A percentile compares a stretch with the other conserved stretches of the same genome.
Conservation (phyloP, 35 echinoderm and acorn worm species). For the Ophiothrix spiculata region DNA sequence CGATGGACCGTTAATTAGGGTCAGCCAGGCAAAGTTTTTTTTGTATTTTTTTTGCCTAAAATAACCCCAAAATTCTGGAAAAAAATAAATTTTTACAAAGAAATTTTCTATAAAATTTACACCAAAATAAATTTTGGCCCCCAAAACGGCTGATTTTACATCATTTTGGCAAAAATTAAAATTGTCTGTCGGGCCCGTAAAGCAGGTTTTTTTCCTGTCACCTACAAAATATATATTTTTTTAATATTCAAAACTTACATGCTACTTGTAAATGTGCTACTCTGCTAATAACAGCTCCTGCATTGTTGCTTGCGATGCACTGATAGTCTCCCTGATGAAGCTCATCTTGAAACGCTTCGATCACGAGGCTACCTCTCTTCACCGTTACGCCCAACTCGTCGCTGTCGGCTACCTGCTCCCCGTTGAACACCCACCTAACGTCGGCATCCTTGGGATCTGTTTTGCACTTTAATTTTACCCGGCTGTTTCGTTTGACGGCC, state of each 20-base stretch:
- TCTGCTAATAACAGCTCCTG: conserved; percentile 47
- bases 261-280: conserved; percentile 60
- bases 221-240: no score
- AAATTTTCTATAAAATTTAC: no score
- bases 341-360: conserved; percentile 56
- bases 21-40: no score
- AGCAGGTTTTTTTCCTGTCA: no score
- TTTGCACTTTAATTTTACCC: conserved; percentile 76
- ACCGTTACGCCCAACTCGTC: conserved; percentile 41
- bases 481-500: conserved; percentile 57
- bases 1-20: no score
- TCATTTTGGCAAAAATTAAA: no score
- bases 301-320: conserved; percentile 58
- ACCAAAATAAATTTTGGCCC: no score
- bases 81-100: no score
- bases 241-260: conserved; percentile 66
- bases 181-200: no score
- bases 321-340: conserved; percentile 78
- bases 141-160: no score
- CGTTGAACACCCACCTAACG: conserved; percentile 68
- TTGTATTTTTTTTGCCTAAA: no score
- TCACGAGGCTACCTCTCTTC: conserved; percentile 43
- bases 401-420: conserved; percentile 9
- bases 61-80: no score
- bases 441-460: conserved; percentile 72